These are phyloP conservation scores for Garrulus glandarius DNA, from an alignment of 2,797 vertebrate genomes.

Conservation along the genomic window DNA sequence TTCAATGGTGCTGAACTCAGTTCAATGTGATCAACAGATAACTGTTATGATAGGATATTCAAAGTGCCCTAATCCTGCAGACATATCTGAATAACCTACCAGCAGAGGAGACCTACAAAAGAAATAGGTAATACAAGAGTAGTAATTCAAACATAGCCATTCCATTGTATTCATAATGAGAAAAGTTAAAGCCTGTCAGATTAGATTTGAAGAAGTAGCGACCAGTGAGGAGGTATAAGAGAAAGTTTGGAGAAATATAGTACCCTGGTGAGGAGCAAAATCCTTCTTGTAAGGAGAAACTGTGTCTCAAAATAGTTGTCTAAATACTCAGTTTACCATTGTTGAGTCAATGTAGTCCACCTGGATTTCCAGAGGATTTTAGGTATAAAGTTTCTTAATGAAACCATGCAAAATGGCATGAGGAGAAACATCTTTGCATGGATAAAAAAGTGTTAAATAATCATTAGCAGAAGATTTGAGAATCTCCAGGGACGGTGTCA, in stretches of 20 bases:
- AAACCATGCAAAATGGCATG: not conserved
- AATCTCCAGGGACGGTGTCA: not conserved
- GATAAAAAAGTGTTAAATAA: not conserved
- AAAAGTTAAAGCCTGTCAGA: not conserved
- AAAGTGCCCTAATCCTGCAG: not conserved
- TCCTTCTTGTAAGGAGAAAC: not conserved
- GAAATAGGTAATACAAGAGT: not conserved
- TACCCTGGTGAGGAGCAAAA: not conserved
- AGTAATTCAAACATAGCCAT: not conserved
- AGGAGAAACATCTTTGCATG: not conserved
- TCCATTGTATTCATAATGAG: not conserved
- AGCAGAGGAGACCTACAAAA: not conserved
- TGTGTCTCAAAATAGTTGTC: fast-evolving
- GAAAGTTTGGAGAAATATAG: not conserved
- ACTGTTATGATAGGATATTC: not conserved
- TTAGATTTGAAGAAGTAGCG: not conserved
- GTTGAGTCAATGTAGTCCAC: not conserved
- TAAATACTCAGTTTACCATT: not conserved
- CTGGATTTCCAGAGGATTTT: not conserved
- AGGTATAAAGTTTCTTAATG: not conserved
- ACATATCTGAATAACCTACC: not conserved
- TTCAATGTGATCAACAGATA: not conserved
- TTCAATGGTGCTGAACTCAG: not conserved
- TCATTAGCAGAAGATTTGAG: fast-evolving
- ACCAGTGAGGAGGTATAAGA: not conserved